Base-by-base conservation (phyloP, 2,113 vertebrate species). In the Microcebus jonahi region DNA sequence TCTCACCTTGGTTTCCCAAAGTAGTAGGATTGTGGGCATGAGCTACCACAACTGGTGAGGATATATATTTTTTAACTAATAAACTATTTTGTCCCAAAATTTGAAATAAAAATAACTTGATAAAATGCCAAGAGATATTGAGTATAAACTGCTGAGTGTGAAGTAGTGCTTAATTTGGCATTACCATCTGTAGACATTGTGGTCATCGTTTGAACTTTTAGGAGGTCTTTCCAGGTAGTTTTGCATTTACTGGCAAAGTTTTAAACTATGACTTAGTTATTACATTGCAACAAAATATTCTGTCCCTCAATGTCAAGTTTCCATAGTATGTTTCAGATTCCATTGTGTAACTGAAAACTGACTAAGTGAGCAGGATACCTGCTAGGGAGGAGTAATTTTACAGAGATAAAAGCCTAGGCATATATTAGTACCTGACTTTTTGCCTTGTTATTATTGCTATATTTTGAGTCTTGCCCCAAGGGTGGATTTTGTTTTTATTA, bases 161-260 rank as follows among this genome's bases (percentile, higher is more conserved):
- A 76, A 82, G 50, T 34, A 15, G 6, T 81, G 18, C 39, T 76
- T 92, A 39, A 29, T 67, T 81, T 39, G n/a, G 18, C 31, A 3
- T 63, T 81, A 27, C 70, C 29, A 11, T 84, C 39, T 88, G 13
- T 57, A 55, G 59, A n/a, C 27, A 11, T 2, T 23, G n/a, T 50
- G 8, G 20, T 73, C 36, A 71, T 14, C 31, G 23, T 65, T 68
- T 45, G 42, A n/a, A 55, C 59, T 70, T 79, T 68, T 12, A 76
- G 70, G 21, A 85, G 63, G 42, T 45, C 18, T 63, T 83, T 84
- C 36, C 76, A 42, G 21, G 2, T 70, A 39, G 9, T 88, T 87
- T 95, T 91, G 36, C 31, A 93, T 87, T 71, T 96, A 0, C 45
- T 71, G 71, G 48, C 80, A 45, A 89, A 80, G 36, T 94, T 94